Conservation (phyloP, 1,140 invertebrate genomes). For the Atta cephalotes region DNA sequence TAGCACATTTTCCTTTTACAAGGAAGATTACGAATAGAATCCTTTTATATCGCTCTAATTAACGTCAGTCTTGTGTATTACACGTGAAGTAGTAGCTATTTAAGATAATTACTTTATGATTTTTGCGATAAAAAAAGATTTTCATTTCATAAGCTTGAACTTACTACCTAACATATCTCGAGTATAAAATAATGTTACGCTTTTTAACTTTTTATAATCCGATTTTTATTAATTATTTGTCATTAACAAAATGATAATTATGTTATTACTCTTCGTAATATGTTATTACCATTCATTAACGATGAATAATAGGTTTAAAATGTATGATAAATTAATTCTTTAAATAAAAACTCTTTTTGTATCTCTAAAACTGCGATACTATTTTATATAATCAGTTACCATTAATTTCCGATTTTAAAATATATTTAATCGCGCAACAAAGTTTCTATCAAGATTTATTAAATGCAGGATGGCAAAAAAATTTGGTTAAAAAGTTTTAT, state of each 20-base stretch:
- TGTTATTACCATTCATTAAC: neutral
- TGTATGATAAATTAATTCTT: neutral
- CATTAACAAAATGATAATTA: conserved; percentile 15
- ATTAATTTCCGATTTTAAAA: neutral
- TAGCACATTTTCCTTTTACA: conserved; percentile 37
- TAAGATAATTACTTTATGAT: conserved; percentile 6
- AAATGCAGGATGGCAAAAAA: too few relatives aligned
- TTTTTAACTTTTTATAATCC: neutral
- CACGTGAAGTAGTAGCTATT: neutral
- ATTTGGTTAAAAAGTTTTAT: too few relatives aligned
- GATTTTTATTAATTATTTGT: neutral
- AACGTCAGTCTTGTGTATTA: conserved; percentile 27
- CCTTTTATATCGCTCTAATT: conserved; percentile 53
- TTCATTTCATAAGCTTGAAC: conserved; percentile 1
- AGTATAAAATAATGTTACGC: conserved; percentile 9
- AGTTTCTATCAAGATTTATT: neutral
- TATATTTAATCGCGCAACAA: neutral
- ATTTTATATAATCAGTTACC: neutral
- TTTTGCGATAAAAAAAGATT: conserved; percentile 23
- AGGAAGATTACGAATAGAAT: conserved; percentile 33
- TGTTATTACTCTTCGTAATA: conserved; percentile 13
- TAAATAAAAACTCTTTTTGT: neutral
- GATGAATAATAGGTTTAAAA: conserved; percentile 1
- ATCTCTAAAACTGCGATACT: neutral
- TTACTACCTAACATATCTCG: conserved; percentile 1